Percentiles rank a stretch among this genome's conserved stretches.
Conservation (phyloP, 1,140 invertebrate genomes). For the Microplitis mediator region DNA sequence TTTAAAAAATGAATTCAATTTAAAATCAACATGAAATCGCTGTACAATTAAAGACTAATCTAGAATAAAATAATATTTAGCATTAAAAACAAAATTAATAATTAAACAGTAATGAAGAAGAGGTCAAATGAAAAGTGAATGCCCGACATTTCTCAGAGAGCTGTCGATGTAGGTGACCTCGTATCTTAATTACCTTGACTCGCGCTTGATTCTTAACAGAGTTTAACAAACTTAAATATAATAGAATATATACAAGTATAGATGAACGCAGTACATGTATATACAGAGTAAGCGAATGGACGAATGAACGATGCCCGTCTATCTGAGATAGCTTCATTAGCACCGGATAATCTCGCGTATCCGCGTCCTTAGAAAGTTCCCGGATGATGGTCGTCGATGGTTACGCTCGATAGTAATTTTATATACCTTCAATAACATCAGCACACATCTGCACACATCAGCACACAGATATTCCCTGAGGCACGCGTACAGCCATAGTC, state of each 20-base stretch:
- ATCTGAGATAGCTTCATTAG: slow-evolving; percentile 54
- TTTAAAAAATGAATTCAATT: too few species aligned
- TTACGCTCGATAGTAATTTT: slow-evolving; percentile 26
- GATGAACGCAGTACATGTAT: background rate
- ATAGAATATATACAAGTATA: too few species aligned
- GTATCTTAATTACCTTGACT: slow-evolving; percentile 53
- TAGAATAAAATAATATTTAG: background rate
- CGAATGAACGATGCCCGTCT: slow-evolving; percentile 18
- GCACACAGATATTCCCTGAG: slow-evolving; percentile 13
- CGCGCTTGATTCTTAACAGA: slow-evolving; percentile 29
- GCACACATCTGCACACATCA: too few species aligned
- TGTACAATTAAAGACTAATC: background rate
- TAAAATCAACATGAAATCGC: too few species aligned
- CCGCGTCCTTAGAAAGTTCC: slow-evolving; percentile 48
- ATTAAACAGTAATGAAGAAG: background rate
- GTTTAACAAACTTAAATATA: slow-evolving; percentile 51
- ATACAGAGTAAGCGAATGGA: slow-evolving; percentile 8
- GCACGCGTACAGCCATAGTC: slow-evolving; percentile 17
- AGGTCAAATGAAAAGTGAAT: slow-evolving; percentile 35
- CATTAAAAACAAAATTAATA: background rate
- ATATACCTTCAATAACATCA: background rate
- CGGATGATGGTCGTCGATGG: slow-evolving; percentile 43
- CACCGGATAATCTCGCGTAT: slow-evolving; percentile 46
- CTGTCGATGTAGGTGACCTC: slow-evolving; percentile 54
- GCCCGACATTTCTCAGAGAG: slow-evolving; percentile 42